Evolutionary conservation across 2,797 vertebrate species (phyloP).

Genomic region (Triplophysa bombifrons): DNA sequence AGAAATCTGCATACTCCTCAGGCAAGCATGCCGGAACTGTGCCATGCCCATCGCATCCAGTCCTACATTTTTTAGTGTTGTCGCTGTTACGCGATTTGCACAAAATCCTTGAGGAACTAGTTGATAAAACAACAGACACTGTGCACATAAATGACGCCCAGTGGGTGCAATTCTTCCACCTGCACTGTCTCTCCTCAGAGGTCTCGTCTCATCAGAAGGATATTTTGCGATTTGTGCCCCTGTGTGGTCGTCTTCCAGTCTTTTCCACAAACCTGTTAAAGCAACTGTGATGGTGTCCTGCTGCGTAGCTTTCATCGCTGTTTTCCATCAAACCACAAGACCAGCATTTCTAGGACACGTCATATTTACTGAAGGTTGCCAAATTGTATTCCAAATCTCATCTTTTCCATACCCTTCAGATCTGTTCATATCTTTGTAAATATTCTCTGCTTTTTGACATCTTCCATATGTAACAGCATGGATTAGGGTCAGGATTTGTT

Average conservation of each 20-base stretch:
- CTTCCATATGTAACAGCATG: background rate
- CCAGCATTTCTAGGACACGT: slow-evolving; percentile 25
- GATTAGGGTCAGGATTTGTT: background rate
- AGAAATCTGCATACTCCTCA: too few relatives aligned
- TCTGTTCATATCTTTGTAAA: background rate
- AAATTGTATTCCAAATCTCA: slow-evolving; percentile 6
- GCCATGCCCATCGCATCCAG: too few relatives aligned
- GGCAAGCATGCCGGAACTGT: too few relatives aligned
- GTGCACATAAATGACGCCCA: background rate
- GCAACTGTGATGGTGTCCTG: slow-evolving; percentile 1
- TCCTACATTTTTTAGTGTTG: too few relatives aligned
- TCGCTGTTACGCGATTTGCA: too few relatives aligned
- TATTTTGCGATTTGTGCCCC: slow-evolving; percentile 20
- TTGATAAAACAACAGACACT: background rate
- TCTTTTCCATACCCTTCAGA: background rate
- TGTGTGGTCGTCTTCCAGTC: slow-evolving; percentile 9
- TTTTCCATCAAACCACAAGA: slow-evolving; percentile 36
- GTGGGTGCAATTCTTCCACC: background rate
- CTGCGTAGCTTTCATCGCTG: slow-evolving; percentile 42
- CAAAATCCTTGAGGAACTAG: background rate
- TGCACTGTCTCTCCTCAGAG: background rate
- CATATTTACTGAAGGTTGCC: slow-evolving; percentile 18
- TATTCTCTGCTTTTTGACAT: slow-evolving; percentile 23
- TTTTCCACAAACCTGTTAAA: slow-evolving; percentile 18
- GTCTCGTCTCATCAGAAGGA: background rate